Evolutionary conservation across 2,888 invertebrate genomes (phyloP).

Genomic region (Isotomurus palustris): DNA sequence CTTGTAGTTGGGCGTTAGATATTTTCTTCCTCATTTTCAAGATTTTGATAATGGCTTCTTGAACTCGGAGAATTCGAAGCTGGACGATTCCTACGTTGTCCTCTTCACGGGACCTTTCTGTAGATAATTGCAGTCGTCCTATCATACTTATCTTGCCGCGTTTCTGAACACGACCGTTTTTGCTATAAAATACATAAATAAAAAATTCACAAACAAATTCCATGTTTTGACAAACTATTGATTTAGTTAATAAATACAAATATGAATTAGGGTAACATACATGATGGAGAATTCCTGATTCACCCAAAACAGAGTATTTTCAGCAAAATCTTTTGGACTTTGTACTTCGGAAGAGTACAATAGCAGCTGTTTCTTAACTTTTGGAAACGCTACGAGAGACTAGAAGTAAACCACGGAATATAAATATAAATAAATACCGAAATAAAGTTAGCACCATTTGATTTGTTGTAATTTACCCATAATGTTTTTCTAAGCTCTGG

Average conservation of each 20-base stretch:
- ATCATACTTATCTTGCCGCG: slow-evolving; percentile 94
- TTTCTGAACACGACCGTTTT: slow-evolving; percentile 90
- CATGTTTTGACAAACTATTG: background rate
- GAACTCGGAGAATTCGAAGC: slow-evolving; percentile 81
- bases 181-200: slow-evolving; percentile 55
- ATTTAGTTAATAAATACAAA: slow-evolving; percentile 1
- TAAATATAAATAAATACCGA: background rate
- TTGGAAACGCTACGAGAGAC: slow-evolving; percentile 94
- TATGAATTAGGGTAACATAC: slow-evolving; percentile 51
- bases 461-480: slow-evolving; percentile 57
- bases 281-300: slow-evolving; percentile 91
- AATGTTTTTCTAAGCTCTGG: slow-evolving; percentile 89
- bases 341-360: slow-evolving; percentile 73
- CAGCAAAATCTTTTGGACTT: slow-evolving; percentile 88
- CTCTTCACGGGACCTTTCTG: slow-evolving; percentile 91
- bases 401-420: slow-evolving; percentile 47
- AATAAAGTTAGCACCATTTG: background rate
- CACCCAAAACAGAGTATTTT: slow-evolving; percentile 89
- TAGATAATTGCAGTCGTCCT: slow-evolving; percentile 89
- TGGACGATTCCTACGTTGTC: slow-evolving; percentile 99
- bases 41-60: slow-evolving; percentile 98
- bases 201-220: background rate
- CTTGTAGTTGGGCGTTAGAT: slow-evolving; percentile 89
- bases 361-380: slow-evolving; percentile 87
- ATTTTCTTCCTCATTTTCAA: slow-evolving; percentile 96